phyloP scores from a whole-genome alignment of 1,140 invertebrate genomes.

The Bradynema listronoti region DNA sequence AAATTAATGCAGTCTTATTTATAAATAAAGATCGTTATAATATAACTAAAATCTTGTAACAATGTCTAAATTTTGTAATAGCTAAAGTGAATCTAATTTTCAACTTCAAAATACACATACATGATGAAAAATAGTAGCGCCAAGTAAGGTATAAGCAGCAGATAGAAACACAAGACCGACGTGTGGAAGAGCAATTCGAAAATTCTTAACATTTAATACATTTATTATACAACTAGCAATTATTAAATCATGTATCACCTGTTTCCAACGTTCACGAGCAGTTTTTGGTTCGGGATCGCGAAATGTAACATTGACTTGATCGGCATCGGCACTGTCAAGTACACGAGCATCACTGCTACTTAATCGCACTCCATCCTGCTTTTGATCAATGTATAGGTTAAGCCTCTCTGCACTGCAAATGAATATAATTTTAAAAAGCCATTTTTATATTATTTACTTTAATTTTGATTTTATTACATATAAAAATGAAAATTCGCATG shows the following conservation, averaged over 20 bases:
- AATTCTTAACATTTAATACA: slow-evolving; percentile 27
- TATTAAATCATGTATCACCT: slow-evolving; percentile 24
- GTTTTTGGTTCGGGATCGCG: slow-evolving; percentile 37
- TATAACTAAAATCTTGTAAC: no score
- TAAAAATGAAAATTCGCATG: not conserved
- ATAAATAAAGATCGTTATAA: no score
- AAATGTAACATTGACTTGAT: slow-evolving; percentile 23
- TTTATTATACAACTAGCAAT: not conserved
- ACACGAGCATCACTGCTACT: slow-evolving; percentile 9
- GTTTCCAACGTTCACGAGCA: slow-evolving; percentile 38
- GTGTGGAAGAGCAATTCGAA: slow-evolving; percentile 49
- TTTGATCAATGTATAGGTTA: slow-evolving; percentile 42
- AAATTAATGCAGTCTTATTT: no score
- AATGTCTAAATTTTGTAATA: no score
- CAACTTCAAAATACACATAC: slow-evolving; percentile 27
- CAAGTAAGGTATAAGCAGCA: slow-evolving; percentile 49
- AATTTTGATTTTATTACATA: not conserved
- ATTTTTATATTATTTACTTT: not conserved
- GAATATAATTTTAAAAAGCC: not conserved
- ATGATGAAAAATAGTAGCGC: slow-evolving; percentile 54
- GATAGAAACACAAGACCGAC: slow-evolving; percentile 52
- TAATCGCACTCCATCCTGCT: slow-evolving; percentile 37
- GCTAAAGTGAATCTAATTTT: slow-evolving; percentile 1
- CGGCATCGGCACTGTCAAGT: slow-evolving; percentile 13
- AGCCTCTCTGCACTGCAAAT: slow-evolving; percentile 42